Base-by-base conservation (phyloP, 1,140 invertebrate species). In the Ptiloglossa arizonensis region DNA sequence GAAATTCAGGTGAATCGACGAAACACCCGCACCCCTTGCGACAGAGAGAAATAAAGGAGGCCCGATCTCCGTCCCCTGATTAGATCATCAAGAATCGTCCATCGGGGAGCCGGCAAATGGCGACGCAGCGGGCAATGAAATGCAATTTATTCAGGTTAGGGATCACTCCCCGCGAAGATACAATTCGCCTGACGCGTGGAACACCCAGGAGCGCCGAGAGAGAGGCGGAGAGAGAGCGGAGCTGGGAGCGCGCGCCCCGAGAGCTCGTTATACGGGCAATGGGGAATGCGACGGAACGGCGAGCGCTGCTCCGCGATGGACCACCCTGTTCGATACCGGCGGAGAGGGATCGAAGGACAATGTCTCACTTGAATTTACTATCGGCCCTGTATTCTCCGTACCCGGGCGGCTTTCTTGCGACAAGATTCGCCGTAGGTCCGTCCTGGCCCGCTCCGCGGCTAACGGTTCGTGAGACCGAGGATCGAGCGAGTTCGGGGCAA, bases 291-390 rank as follows among this genome's bases (percentile, higher is more conserved):
- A 85, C 67, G 82, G 64, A 83, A 85, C 62, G 77, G 56, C 66
- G 82, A 71, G 68, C 79, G 41, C 70, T n/a, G 75, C 79, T 68
- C 62, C 82, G 72, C 52, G 38, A 62, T 69, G 80, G 86, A 87
- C 86, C 86, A 87, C 86, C 86, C 83, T 85, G 86, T 82, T 85
- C 83, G 86, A 86, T 80, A 82, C 57, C 75, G 50, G 59, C 64
- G 60, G 77, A 63, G 72, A 85, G 71, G 72, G 77, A 87, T 82
- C 80, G 74, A 85, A 78, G 78, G 73, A 87, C 86, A 87, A 87
- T 87, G 85, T 87, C 83, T 87, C 85, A 87, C 86, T 87, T 87
- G 85, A 87, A 87, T 87, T 87, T 87, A 87, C 86, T 87, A 87
- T 87, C 85, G 82, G 60, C 56, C 71, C 71, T 56, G 82, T 87